Evolutionary conservation across 2,888 invertebrate genomes (phyloP), one percentile per base, ranked within the genome.

Genomic region (Diarsia dahlii): DNA sequence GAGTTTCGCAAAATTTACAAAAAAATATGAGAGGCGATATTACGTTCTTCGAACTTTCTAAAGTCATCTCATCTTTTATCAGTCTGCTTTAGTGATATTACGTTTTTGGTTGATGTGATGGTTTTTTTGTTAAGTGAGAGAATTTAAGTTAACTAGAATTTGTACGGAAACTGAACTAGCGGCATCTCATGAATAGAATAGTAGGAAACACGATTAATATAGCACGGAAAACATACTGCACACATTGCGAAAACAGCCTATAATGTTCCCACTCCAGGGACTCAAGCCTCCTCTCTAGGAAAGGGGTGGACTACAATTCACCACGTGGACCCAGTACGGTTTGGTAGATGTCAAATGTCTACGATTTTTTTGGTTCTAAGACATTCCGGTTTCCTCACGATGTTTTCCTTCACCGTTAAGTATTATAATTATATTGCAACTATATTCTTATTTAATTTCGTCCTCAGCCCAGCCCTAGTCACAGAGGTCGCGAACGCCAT

Each of bases 1-100:
- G 74, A 80, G 70, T 81, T 81, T 58, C 28, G 18, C 67, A 63
- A 64, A 70, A 69, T 74, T 66, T 58, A 66, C 34, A 60, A 71
- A 71, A 46, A 72, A 74, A 46, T 63, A 60, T 71, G 46, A 74
- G 13, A 52, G 62, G 34, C 13, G n/a, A 72, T 80, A 58, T 72
- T 72, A 60, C 65, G 20, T 65, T 80, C 60, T 54, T 80, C 54
- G 39, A 74, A 74, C 28, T 74, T 78, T 54, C 3, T 20, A 50
- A 79, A 64, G 65, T 73, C 56, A 34, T 64, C 28, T 52, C 45
- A 63, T 63, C 5, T 64, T 80, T 64, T 70, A 70, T 54, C 52
- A 64, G 58, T 9, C 23, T 78, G 23, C 45, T 77, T 71, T 77
- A 64, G 45, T 52, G 56, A 46, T 64, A 69, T 78, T 52, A 70